Evolutionary conservation across 2,888 invertebrate genomes (phyloP).

Genomic region (Chalcosyrphus nemorum): DNA sequence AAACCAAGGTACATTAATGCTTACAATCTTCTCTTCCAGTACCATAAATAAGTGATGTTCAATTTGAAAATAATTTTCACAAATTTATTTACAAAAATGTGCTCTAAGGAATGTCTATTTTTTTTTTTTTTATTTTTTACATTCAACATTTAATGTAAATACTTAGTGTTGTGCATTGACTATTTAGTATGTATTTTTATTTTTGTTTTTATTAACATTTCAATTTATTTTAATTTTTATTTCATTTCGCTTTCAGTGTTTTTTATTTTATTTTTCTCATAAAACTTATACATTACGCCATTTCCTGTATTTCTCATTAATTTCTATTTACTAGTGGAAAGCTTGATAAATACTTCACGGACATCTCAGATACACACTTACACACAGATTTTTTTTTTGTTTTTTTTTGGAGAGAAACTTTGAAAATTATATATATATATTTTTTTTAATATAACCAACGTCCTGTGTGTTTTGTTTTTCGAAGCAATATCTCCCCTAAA

Average conservation of each 20-base stretch:
- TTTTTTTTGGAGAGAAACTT: slow-evolving; percentile 32
- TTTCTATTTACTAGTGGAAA: slow-evolving; percentile 43
- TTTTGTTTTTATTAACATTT: background rate
- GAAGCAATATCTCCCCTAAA: slow-evolving; percentile 13
- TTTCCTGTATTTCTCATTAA: slow-evolving; percentile 38
- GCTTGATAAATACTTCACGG: slow-evolving; percentile 14
- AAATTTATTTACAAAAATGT: slow-evolving; percentile 44
- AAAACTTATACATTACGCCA: background rate
- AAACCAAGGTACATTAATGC: slow-evolving; percentile 3
- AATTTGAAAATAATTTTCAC: background rate
- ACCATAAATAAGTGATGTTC: slow-evolving; percentile 16
- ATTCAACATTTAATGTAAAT: background rate
- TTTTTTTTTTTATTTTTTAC: background rate
- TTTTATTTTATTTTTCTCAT: background rate
- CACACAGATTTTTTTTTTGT: slow-evolving; percentile 4
- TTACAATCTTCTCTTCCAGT: slow-evolving; percentile 1
- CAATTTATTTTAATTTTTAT: background rate
- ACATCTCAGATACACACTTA: slow-evolving; percentile 21
- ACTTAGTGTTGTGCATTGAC: slow-evolving; percentile 19
- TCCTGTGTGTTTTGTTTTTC: slow-evolving; percentile 11
- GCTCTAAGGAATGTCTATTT: background rate
- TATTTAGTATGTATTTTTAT: background rate
- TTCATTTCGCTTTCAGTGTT: background rate
- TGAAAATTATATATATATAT: slow-evolving; percentile 26
- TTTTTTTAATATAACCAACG: slow-evolving; percentile 30